Evolutionary conservation across 2,888 invertebrate species (phyloP).

Genomic region (Pasiphila rectangulata): DNA sequence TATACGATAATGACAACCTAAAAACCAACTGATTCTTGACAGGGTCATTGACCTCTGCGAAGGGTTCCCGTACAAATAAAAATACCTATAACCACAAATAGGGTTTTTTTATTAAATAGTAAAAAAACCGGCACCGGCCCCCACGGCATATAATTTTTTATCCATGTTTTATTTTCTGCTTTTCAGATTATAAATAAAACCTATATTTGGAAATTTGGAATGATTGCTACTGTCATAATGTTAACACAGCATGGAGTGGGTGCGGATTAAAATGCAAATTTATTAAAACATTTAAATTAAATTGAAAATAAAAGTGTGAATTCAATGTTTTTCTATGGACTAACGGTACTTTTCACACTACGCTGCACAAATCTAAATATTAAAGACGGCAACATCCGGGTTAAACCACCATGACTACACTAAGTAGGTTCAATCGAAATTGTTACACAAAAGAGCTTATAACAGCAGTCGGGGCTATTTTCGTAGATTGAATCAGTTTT

Average conservation of each 20-base stretch:
- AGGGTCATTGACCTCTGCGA: too few relatives aligned
- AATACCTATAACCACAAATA: too few relatives aligned
- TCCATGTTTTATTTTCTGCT: too few relatives aligned
- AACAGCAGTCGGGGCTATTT: conserved; percentile 38
- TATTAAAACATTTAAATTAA: conserved; percentile 5
- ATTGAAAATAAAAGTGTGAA: conserved; percentile 72
- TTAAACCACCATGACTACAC: conserved; percentile 58
- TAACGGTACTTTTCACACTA: conserved; percentile 67
- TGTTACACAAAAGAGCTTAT: conserved; percentile 47
- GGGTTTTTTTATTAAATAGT: too few relatives aligned
- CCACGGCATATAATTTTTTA: too few relatives aligned
- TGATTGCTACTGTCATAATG: too few relatives aligned
- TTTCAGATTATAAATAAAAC: too few relatives aligned
- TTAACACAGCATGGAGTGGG: not conserved
- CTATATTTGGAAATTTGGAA: too few relatives aligned
- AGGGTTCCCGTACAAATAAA: too few relatives aligned
- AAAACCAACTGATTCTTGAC: too few relatives aligned
- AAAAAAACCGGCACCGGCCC: too few relatives aligned
- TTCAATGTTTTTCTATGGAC: conserved; percentile 54
- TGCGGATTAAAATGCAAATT: conserved; percentile 8
- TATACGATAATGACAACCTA: too few relatives aligned
- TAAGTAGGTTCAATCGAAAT: conserved; percentile 41
- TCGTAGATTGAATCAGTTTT: conserved; percentile 34
- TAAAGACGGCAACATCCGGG: conserved; percentile 64
- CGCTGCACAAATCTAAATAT: conserved; percentile 59